A percentile compares a stretch with the other conserved stretches of the same genome.
phyloP scores from a whole-genome alignment of 2,888 invertebrate genomes.

The Yponomeuta malinellus region DNA sequence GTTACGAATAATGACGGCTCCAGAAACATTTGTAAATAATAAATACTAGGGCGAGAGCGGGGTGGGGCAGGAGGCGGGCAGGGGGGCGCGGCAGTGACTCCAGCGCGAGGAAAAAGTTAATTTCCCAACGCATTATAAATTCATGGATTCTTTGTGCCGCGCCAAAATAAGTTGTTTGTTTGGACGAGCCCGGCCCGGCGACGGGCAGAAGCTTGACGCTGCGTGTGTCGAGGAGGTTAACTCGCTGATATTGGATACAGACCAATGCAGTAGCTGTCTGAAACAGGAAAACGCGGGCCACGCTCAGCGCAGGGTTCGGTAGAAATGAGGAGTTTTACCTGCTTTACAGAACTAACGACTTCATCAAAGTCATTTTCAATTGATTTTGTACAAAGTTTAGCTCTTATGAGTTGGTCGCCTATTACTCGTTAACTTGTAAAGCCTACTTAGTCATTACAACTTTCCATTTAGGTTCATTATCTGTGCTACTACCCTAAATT shows the following conservation, averaged over 20 bases:
- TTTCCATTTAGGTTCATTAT: too few relatives aligned
- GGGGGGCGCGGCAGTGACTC: slow-evolving; percentile 20
- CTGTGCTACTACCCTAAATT: too few relatives aligned
- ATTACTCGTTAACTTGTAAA: too few relatives aligned
- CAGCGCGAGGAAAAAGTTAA: slow-evolving; percentile 58
- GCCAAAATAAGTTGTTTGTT: slow-evolving; percentile 66
- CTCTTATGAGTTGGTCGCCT: too few relatives aligned
- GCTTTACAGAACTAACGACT: too few relatives aligned
- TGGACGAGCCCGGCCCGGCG: slow-evolving; percentile 29
- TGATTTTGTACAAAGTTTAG: too few relatives aligned
- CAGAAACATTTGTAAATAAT: slow-evolving; percentile 21
- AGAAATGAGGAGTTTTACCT: too few relatives aligned
- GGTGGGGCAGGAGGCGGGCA: slow-evolving; percentile 18
- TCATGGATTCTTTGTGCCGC: slow-evolving; percentile 64
- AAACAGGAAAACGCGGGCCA: neutral
- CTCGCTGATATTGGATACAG: too few relatives aligned
- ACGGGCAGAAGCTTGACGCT: slow-evolving; percentile 3
- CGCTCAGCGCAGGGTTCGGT: too few relatives aligned
- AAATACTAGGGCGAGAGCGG: slow-evolving; percentile 19
- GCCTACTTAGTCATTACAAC: too few relatives aligned
- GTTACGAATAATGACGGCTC: neutral
- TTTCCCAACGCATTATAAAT: slow-evolving; percentile 65
- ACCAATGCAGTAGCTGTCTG: too few relatives aligned
- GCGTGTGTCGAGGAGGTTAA: neutral
- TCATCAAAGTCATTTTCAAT: too few relatives aligned